Evolutionary conservation across 2,888 invertebrate genomes (phyloP).

Genomic region (Acrocera orbiculus): DNA sequence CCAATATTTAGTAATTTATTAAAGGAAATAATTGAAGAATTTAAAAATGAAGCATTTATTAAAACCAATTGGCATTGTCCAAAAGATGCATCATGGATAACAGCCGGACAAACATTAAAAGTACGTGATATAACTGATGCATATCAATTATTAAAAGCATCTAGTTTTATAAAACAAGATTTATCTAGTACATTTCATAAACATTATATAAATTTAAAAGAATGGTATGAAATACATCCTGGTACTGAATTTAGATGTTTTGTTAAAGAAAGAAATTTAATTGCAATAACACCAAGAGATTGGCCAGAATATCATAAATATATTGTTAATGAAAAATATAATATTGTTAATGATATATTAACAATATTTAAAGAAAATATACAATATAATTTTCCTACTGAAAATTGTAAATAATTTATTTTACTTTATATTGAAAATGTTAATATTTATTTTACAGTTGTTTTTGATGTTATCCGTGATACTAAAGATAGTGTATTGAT

Average conservation of each 20-base stretch:
- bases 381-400: slow-evolving; percentile 11
- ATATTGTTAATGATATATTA: slow-evolving; percentile 14
- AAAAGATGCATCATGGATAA: slow-evolving; percentile 15
- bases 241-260: slow-evolving; percentile 15
- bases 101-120: slow-evolving; percentile 12
- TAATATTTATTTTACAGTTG: slow-evolving; percentile 9
- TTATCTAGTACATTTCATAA: slow-evolving; percentile 1
- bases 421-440: background rate
- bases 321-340: slow-evolving; percentile 9
- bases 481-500: slow-evolving; percentile 12
- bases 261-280: slow-evolving; percentile 11
- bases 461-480: slow-evolving; percentile 14
- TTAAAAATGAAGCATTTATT: slow-evolving; percentile 9
- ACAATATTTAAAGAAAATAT: slow-evolving; percentile 14
- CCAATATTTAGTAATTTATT: slow-evolving; percentile 12
- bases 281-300: slow-evolving; percentile 14
- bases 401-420: slow-evolving; percentile 12
- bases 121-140: slow-evolving; percentile 13
- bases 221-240: slow-evolving; percentile 15
- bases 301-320: slow-evolving; percentile 14
- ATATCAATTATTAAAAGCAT: slow-evolving; percentile 15
- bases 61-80: slow-evolving; percentile 16
- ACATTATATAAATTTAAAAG: slow-evolving; percentile 11
- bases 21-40: slow-evolving; percentile 3
- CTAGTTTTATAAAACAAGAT: slow-evolving; percentile 12